Evolutionary conservation across 2,888 invertebrate genomes (phyloP), one percentile per base, ranked within the genome.

Genomic region (Cephus spinipes): DNA sequence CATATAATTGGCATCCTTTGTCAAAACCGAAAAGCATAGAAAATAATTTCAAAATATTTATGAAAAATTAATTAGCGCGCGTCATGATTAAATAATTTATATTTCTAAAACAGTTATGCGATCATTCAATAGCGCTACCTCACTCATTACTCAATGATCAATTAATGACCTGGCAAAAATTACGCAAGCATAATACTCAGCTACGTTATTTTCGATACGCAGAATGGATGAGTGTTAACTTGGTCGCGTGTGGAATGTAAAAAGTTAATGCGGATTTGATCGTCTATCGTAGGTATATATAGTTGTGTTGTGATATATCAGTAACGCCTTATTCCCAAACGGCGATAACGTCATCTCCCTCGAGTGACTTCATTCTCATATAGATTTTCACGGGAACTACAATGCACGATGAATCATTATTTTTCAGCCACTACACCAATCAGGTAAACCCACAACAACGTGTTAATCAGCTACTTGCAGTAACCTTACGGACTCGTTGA

Each of bases 321-420:
- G 78, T 78, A 68, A 76, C 78, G 78, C 78, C 78, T 78, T 76
- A 76, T 78, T 78, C 78, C 78, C 78, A 4, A 73, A 30, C 11
- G 73, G 68, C 31, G 12, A 31, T 30, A 35, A 74, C 69, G 68
- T 69, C 69, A 23, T 75, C 36, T 30, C 77, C 33, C 75, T 71
- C 71, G 31, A 9, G 33, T 71, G 71, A 71, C 32, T 75, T 71
- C 31, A 12, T 69, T 75, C 35, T 40, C 23, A 30, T 31, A 75
- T 40, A 31, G 55, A 69, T 68, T 75, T 12, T 69, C 69, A 32
- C 15, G 4, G 55, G 69, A 33, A 33, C 40, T 75, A 40, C 30
- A 31, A 40, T 15, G 30, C 12, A 55, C 9, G 30, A n/a, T 77
- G 77, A 77, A 75, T 77, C 77, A 75, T 74, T 68, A 32, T 31